A percentile compares a stretch with the other conserved stretches of the same genome.
phyloP scores from a whole-genome alignment of 2,113 vertebrate species.

The Narcine bancroftii region DNA sequence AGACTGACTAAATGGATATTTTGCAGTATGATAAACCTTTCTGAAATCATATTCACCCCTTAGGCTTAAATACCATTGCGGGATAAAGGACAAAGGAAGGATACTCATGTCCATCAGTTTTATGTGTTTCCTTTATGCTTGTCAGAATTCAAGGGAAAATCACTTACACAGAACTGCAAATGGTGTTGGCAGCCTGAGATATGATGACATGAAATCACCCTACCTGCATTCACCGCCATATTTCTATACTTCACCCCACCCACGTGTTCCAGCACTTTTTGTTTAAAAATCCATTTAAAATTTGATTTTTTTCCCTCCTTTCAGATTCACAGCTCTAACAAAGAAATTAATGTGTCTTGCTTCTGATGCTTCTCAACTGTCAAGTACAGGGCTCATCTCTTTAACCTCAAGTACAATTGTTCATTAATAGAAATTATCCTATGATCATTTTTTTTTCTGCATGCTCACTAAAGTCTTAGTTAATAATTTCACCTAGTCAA shows the following conservation, averaged over 20 bases:
- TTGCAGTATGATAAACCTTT: neutral
- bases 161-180: conserved; percentile 2
- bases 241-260: no score
- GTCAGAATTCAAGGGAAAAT: conserved; percentile 30
- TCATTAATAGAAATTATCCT: conserved; percentile 9
- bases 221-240: no score
- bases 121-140: conserved; percentile 4
- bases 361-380: neutral
- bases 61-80: neutral
- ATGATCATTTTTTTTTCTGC: conserved; percentile 9
- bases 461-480: conserved; percentile 25
- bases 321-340: neutral
- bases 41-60: neutral
- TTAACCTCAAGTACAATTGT: conserved; percentile 9
- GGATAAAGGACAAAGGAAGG: neutral
- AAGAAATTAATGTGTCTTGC: neutral
- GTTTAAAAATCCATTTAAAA: neutral
- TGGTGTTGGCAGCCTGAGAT: conserved; percentile 2
- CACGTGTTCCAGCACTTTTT: no score
- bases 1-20: neutral
- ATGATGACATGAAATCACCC: neutral
- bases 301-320: neutral
- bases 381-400: neutral
- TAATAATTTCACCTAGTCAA: neutral
- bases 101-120: conserved; percentile 18